Evolutionary conservation across 2,888 invertebrate species (phyloP).

Genomic region (Cheilosia vernalis): DNA sequence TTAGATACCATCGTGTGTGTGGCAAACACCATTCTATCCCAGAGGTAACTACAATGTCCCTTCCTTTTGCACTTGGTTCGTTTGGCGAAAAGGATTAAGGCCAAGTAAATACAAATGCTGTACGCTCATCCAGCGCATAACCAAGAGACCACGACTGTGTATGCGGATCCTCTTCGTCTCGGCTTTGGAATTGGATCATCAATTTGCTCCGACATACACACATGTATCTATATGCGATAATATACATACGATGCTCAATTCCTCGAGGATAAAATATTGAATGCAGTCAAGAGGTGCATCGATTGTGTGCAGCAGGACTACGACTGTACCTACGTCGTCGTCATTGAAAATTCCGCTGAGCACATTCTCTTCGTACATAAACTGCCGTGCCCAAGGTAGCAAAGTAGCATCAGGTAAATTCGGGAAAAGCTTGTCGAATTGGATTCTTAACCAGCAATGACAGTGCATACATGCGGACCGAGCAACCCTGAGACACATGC

Average conservation of each 20-base stretch:
- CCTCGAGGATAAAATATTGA: slow-evolving; percentile 63
- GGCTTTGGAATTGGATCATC: slow-evolving; percentile 65
- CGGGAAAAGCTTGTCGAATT: slow-evolving; percentile 66
- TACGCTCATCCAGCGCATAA: slow-evolving; percentile 41
- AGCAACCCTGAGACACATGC: slow-evolving; percentile 59
- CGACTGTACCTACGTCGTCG: not conserved
- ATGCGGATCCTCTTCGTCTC: slow-evolving; percentile 33
- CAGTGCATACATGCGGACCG: slow-evolving; percentile 40
- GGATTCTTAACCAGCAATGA: slow-evolving; percentile 67
- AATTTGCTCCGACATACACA: slow-evolving; percentile 54
- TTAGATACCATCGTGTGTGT: not conserved
- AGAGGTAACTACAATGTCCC: slow-evolving; percentile 5
- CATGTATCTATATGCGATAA: not conserved
- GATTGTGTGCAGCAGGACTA: slow-evolving; percentile 22
- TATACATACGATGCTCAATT: slow-evolving; percentile 22
- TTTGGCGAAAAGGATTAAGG: slow-evolving; percentile 57
- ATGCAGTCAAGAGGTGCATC: slow-evolving; percentile 59
- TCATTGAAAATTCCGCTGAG: slow-evolving; percentile 63
- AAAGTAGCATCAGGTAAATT: slow-evolving; percentile 65
- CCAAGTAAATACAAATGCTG: slow-evolving; percentile 63
- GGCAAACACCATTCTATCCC: slow-evolving; percentile 4
- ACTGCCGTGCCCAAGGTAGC: slow-evolving; percentile 37
- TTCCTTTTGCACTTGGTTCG: slow-evolving; percentile 26
- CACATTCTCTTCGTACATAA: slow-evolving; percentile 54
- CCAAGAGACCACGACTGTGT: not conserved